These are phyloP conservation scores for Tarsius wallacei DNA, from an alignment of 2,797 vertebrate species.

Conservation along the genomic window DNA sequence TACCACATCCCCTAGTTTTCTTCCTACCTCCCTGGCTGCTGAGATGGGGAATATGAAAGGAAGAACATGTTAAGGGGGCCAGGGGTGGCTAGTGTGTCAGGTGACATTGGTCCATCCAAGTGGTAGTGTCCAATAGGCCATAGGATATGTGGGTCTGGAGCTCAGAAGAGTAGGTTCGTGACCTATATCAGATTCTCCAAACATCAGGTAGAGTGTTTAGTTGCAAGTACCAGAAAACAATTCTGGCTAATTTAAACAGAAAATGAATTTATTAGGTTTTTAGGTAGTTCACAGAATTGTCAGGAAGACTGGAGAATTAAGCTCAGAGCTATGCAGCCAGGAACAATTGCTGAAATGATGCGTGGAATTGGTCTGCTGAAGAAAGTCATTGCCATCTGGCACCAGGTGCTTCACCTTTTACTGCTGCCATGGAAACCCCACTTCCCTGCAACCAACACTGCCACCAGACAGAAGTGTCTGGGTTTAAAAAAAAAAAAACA, in stretches of 20 bases:
- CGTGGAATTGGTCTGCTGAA: background rate
- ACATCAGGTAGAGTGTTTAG: constrained; percentile 2
- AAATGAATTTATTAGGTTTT: constrained; percentile 41
- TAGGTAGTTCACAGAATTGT: background rate
- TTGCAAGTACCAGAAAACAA: background rate
- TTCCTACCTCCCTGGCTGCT: background rate
- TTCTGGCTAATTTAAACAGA: constrained; percentile 49
- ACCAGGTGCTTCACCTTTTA: background rate
- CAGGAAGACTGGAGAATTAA: constrained; percentile 13
- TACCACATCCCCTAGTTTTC: background rate
- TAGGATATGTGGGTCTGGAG: background rate
- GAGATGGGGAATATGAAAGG: background rate
- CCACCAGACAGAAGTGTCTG: constrained; percentile 33
- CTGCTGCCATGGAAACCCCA: background rate
- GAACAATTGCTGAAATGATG: background rate
- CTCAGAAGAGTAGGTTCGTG: background rate
- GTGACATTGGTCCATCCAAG: background rate
- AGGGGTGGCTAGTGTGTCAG: background rate
- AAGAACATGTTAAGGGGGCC: background rate
- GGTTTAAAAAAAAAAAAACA: background rate
- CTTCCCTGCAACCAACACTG: background rate
- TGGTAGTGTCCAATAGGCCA: background rate
- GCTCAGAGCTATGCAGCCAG: background rate
- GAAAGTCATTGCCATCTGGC: background rate
- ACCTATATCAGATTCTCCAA: constrained; percentile 22